Evolutionary conservation across 1,140 invertebrate species (phyloP), one percentile per base, ranked within the genome.

Genomic region (Drosophila bipectinata): DNA sequence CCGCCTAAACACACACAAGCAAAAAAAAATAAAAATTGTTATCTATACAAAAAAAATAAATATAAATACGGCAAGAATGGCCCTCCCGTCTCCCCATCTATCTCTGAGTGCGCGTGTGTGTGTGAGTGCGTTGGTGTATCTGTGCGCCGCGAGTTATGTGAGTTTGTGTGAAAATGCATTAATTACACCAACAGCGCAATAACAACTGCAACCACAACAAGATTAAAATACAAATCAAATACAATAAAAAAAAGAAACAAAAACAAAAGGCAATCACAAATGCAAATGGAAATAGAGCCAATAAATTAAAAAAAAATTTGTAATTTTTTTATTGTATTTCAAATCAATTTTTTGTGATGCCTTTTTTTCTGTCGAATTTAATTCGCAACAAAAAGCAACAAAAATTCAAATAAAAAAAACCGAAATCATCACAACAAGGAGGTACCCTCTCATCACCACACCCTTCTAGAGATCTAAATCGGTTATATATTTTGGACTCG

Each of bases 281-380:
- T 59, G 72, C 61, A 77, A 76, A 76, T 68, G 26, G 53, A 67
- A 71, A 77, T 59, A 18, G 39, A 72, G 66, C 72, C 62, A 79
- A 72, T 37, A 55, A 80, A 55, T 77, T n/a, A n/a, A 68, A 73
- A 69, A 64, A 63, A 41, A 82, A 76, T 63, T 62, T 9, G 18
- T 18, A 77, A 83, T 75, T 87, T 87, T 85, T 87, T 87, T 87
- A 68, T 87, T 87, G 78, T 85, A 87, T 78, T 58, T 41, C 37
- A 71, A 72, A 68, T n/a, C 4, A 44, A n/a, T 72, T 76, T 78
- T 76, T 81, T 78, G 83, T 85, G 78, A 75, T 87, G 72, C 60
- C 58, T 77, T 75, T 79, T n/a, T 73, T 18, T 73, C 52, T 67
- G 60, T 32, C 66, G 74, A 85, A 75, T 78, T n/a, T 54, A 84